phyloP scores from a whole-genome alignment of 2,113 vertebrate species.

The Lophotis ruficrista region DNA sequence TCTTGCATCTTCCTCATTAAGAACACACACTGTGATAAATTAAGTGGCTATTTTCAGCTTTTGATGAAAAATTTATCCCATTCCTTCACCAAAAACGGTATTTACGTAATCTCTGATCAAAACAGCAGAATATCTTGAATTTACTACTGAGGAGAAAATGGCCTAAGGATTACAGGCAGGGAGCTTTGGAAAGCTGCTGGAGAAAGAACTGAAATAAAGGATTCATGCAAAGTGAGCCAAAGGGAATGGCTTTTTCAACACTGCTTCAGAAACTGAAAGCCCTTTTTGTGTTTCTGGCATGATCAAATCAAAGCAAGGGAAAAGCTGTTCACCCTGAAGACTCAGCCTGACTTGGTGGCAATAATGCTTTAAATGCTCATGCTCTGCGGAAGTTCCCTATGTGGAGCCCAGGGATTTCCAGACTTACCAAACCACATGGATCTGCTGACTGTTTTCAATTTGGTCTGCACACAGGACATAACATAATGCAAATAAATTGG shows the following conservation, averaged over 20 bases:
- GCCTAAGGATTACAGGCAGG: background rate
- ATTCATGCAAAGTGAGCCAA: background rate
- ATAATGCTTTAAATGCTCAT: rapidly evolving
- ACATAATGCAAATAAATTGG: background rate
- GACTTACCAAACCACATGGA: background rate
- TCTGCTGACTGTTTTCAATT: background rate
- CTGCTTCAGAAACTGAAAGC: background rate
- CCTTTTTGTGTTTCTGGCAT: background rate
- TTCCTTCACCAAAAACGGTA: background rate
- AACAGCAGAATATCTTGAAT: background rate
- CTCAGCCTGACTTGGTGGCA: background rate
- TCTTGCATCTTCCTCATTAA: background rate
- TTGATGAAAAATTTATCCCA: background rate
- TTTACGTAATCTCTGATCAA: background rate
- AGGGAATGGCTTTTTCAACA: background rate
- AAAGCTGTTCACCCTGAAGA: background rate
- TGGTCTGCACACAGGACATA: rapidly evolving
- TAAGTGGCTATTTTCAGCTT: background rate
- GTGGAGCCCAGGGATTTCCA: background rate
- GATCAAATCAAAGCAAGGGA: background rate
- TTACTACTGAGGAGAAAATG: background rate
- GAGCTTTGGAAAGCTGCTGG: background rate
- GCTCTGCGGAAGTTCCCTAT: background rate
- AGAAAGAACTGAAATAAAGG: background rate
- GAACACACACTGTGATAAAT: background rate